A percentile compares a stretch with the other conserved stretches of the same genome.
These are phyloP conservation scores for Odontocolon sp. DNA, from an alignment of 2,888 invertebrate species.

Conservation along the genomic window DNA sequence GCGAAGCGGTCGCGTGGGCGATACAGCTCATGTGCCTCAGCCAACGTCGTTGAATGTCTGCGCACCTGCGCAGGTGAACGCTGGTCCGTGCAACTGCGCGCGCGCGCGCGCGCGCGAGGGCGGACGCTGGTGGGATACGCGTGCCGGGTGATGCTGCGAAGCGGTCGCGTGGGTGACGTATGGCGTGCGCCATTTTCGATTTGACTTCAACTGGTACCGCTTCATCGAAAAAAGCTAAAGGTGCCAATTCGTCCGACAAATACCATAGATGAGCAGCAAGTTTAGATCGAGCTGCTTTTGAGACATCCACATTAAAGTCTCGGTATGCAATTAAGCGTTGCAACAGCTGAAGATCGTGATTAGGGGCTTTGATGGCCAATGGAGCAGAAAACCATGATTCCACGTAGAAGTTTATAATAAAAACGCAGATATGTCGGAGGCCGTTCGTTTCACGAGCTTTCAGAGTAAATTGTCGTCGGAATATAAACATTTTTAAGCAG, in stretches of 20 bases:
- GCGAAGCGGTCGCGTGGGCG: too few species aligned
- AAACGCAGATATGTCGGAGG: slow-evolving; percentile 48
- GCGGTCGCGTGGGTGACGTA: too few species aligned
- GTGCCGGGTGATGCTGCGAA: too few species aligned
- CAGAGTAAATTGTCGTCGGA: slow-evolving; percentile 61
- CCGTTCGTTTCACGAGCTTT: slow-evolving; percentile 49
- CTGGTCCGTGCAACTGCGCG: too few species aligned
- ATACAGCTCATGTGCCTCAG: too few species aligned
- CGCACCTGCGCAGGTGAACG: too few species aligned
- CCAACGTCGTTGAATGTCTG: too few species aligned
- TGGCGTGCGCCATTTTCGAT: slow-evolving; percentile 34
- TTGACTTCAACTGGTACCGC: slow-evolving; percentile 32
- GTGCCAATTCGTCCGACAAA: slow-evolving; percentile 35
- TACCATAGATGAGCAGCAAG: slow-evolving; percentile 50
- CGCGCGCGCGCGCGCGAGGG: too few species aligned
- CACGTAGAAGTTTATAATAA: slow-evolving; percentile 43
- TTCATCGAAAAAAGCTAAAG: slow-evolving; percentile 51
- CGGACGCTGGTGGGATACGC: too few species aligned
- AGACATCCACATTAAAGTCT: slow-evolving; percentile 24
- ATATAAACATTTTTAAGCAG: slow-evolving; percentile 66
- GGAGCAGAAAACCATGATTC: slow-evolving; percentile 51
- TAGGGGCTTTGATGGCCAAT: slow-evolving; percentile 34
- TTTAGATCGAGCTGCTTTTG: slow-evolving; percentile 40
- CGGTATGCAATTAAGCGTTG: slow-evolving; percentile 34
- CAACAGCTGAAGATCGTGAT: slow-evolving; percentile 45